Evolutionary conservation across 2,113 vertebrate species (phyloP).

Genomic region (Vidua chalybeata): DNA sequence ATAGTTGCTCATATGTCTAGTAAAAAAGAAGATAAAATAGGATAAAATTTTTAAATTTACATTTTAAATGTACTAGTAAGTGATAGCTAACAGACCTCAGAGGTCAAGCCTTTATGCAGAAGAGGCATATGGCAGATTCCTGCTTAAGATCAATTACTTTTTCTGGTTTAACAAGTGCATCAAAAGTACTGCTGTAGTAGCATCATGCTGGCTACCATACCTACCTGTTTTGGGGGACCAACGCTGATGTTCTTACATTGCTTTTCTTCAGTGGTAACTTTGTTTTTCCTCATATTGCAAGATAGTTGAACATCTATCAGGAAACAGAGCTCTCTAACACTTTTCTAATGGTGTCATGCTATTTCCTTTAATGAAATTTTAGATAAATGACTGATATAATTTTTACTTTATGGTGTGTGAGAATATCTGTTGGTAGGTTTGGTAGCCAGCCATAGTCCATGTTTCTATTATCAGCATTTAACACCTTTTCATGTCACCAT

Average conservation of each 20-base stretch:
- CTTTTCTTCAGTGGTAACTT: not conserved
- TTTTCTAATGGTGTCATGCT: not conserved
- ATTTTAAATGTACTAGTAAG: not conserved
- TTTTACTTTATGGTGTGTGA: not conserved
- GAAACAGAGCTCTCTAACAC: not conserved
- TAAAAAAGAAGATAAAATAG: not conserved
- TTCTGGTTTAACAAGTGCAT: not conserved
- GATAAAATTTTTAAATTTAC: not conserved
- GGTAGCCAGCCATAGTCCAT: not conserved
- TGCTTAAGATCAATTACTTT: not conserved
- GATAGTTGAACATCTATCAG: not conserved
- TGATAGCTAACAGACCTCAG: not conserved
- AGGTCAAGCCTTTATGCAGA: not conserved
- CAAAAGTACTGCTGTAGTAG: not conserved
- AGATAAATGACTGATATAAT: not conserved
- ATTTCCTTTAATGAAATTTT: not conserved
- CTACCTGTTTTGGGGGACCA: accelerated
- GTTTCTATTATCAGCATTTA: not conserved
- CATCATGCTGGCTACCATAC: not conserved
- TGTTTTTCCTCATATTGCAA: not conserved
- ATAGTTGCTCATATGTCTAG: not conserved
- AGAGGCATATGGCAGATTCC: not conserved
- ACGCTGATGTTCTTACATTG: not conserved
- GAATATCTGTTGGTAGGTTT: not conserved
- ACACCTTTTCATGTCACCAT: not conserved